Conservation (phyloP, 2,113 vertebrate genomes). For the Hymenochirus boettgeri region DNA sequence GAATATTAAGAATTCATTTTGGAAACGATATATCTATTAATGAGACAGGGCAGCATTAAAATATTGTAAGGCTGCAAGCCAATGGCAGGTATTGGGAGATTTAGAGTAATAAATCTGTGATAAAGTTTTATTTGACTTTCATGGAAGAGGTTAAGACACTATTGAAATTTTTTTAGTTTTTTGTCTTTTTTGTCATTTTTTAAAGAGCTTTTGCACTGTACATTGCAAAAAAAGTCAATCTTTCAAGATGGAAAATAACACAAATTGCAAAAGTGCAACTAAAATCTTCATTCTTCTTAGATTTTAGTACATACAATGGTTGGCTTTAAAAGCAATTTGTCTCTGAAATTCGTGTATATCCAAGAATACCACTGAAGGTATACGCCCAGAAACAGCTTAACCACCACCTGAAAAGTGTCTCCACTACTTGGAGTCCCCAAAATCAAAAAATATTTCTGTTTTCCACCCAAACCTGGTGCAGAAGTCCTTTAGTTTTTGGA, state of each 20-base stretch:
- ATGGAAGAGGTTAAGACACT: conserved; percentile 46
- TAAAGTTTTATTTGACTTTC: conserved; percentile 7
- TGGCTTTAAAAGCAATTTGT: conserved; percentile 36
- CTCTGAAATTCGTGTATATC: conserved; percentile 41
- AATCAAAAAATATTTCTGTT: conserved; percentile 46
- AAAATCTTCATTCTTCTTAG: conserved; percentile 36
- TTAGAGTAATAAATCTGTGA: background rate
- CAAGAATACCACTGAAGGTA: conserved; percentile 81
- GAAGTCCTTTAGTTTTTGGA: conserved; percentile 47
- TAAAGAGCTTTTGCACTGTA: conserved; percentile 36
- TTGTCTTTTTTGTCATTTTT: conserved; percentile 11
- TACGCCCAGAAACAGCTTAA: conserved; percentile 62
- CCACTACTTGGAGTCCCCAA: conserved; percentile 46
- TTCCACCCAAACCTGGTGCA: conserved; percentile 51
- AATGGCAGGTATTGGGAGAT: conserved; percentile 32
- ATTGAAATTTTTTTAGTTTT: conserved; percentile 21
- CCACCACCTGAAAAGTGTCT: conserved; percentile 50
- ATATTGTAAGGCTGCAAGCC: conserved; percentile 35
- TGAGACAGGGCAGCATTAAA: conserved; percentile 4
- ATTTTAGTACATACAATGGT: conserved; percentile 40
- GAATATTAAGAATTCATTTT: conserved; percentile 1
- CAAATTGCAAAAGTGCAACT: conserved; percentile 58
- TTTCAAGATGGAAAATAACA: conserved; percentile 58
- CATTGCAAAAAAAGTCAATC: conserved; percentile 55
- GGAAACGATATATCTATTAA: conserved; percentile 12